Conservation (phyloP, 30 jellyfish, hydroid and myxozoan species). For the Cassiopea andromeda region DNA sequence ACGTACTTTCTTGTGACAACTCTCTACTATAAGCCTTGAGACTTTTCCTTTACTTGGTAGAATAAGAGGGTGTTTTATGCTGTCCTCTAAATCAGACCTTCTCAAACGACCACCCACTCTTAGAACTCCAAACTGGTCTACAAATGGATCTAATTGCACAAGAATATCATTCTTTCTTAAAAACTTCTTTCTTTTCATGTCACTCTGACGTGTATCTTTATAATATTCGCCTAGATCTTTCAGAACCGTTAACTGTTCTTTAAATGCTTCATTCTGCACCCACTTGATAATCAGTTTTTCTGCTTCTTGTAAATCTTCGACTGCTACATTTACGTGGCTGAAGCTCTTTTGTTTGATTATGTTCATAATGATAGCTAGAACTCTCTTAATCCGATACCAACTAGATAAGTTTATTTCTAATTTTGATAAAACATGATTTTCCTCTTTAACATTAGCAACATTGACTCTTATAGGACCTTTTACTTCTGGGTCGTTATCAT, state of each 20-base stretch:
- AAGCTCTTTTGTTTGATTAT: too few species aligned
- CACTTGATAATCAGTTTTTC: conserved; percentile 22
- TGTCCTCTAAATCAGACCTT: too few species aligned
- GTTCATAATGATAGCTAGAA: conserved; percentile 1
- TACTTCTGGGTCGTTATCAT: too few species aligned
- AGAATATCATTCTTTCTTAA: background rate
- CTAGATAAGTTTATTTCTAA: background rate
- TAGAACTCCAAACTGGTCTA: conserved; percentile 22
- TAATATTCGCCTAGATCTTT: background rate
- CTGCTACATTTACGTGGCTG: conserved; percentile 18
- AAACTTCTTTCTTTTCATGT: too few species aligned
- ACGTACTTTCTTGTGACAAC: conserved; percentile 23
- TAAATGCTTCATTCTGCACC: conserved; percentile 20
- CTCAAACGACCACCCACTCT: background rate
- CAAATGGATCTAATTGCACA: background rate
- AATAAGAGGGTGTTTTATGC: conserved; percentile 32
- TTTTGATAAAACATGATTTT: conserved; percentile 7
- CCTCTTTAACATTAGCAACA: conserved; percentile 3
- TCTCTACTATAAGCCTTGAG: conserved; percentile 13
- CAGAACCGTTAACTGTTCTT: background rate
- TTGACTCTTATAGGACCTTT: background rate
- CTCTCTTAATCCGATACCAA: conserved; percentile 28
- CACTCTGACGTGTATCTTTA: background rate
- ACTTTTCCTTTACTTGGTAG: conserved; percentile 21
- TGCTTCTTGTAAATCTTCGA: conserved; percentile 38